Conservation (phyloP, 1,140 invertebrate genomes). For the Lycorma delicatula region DNA sequence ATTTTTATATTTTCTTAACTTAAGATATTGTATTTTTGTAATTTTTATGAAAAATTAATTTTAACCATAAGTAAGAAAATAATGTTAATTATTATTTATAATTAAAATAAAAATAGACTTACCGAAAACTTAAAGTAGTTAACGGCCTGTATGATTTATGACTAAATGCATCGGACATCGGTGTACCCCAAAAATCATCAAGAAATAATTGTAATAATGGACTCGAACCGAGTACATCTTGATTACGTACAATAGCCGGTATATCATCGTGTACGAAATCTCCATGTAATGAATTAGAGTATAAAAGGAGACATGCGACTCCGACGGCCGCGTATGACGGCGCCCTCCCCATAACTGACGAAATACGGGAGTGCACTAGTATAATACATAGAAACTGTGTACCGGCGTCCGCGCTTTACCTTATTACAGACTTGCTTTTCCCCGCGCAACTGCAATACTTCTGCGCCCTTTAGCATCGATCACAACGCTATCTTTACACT, state of each 20-base stretch:
- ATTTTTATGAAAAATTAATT: no score
- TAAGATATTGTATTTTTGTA: no score
- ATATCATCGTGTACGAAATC: constrained; percentile 90
- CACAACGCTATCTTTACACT: no score
- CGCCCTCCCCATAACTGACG: constrained; percentile 5
- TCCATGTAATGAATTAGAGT: constrained; percentile 68
- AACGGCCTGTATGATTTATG: constrained; percentile 80
- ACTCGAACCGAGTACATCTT: constrained; percentile 64
- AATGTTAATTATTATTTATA: no score
- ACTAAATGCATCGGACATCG: constrained; percentile 73
- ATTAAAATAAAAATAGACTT: constrained; percentile 32
- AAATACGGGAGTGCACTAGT: no score
- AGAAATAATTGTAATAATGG: constrained; percentile 56
- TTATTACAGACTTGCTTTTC: no score
- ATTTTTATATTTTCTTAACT: no score
- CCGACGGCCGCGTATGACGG: constrained; percentile 48
- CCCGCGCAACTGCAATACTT: no score
- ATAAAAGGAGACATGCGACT: constrained; percentile 57
- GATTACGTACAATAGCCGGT: constrained; percentile 75
- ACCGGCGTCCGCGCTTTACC: no score
- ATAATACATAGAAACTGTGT: no score
- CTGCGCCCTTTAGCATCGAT: no score
- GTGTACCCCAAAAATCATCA: constrained; percentile 89
- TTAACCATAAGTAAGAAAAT: no score
- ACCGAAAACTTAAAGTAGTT: constrained; percentile 77